phyloP scores from a whole-genome alignment of 2,797 vertebrate genomes.

The Myotis planiceps region DNA sequence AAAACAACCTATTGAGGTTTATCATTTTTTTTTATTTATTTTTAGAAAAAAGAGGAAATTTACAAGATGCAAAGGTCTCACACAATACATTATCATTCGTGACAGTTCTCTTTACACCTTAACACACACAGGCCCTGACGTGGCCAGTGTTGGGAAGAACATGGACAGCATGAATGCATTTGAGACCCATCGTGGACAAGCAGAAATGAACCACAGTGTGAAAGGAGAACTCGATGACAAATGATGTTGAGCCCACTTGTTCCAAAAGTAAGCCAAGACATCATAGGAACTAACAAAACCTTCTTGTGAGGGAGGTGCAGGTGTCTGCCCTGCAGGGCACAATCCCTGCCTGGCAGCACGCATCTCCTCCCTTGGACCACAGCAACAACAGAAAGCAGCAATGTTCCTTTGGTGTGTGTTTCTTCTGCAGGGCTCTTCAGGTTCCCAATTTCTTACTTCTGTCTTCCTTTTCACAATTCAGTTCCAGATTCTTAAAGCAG shows the following conservation, averaged over 20 bases:
- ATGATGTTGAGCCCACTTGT: constrained; percentile 35
- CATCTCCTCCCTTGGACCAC: constrained; percentile 73
- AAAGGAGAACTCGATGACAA: constrained; percentile 72
- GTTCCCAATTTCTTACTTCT: constrained; percentile 72
- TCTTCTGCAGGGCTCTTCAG: constrained; percentile 68
- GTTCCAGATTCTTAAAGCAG: constrained; percentile 70
- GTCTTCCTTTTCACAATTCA: constrained; percentile 71
- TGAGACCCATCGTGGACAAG: constrained; percentile 51
- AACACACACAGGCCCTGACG: neutral
- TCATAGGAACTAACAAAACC: constrained; percentile 61
- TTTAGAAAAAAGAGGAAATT: constrained; percentile 83
- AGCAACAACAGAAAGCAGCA: constrained; percentile 72
- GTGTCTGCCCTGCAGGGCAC: neutral
- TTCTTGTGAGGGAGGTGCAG: constrained; percentile 30
- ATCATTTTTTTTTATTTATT: constrained; percentile 72
- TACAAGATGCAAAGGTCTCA: constrained; percentile 83
- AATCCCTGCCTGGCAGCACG: constrained; percentile 15
- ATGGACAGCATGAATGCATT: constrained; percentile 51
- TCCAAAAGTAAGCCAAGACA: constrained; percentile 81
- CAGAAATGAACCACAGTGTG: constrained; percentile 66
- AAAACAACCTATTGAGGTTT: neutral
- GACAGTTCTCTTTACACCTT: neutral
- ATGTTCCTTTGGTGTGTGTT: constrained; percentile 78
- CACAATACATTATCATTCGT: constrained; percentile 60
- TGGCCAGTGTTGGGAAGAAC: neutral